Conservation (phyloP, 2,888 invertebrate species). For the Eremobia ochroleuca region DNA sequence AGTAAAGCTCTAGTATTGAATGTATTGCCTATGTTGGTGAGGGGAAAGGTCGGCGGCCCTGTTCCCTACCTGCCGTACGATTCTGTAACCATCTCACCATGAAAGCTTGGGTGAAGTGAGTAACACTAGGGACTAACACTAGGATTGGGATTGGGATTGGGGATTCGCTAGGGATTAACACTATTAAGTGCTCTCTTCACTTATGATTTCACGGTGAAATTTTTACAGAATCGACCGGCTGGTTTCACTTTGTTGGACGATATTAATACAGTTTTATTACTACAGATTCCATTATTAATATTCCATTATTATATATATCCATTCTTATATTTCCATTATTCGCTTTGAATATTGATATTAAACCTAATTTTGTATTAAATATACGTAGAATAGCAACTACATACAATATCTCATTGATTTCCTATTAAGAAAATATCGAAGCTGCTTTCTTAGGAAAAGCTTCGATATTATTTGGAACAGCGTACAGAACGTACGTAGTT, state of each 20-base stretch:
- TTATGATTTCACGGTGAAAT: too few species aligned
- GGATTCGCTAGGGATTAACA: too few species aligned
- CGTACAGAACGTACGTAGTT: background rate
- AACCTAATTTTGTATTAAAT: slow-evolving; percentile 18
- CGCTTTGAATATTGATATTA: too few species aligned
- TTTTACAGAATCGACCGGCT: too few species aligned
- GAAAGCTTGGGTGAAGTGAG: too few species aligned
- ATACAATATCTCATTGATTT: slow-evolving; percentile 8
- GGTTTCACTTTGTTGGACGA: slow-evolving; percentile 54
- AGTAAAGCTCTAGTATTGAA: slow-evolving; percentile 32
- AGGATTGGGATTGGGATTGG: too few species aligned
- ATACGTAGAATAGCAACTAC: background rate
- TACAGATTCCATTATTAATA: slow-evolving; percentile 54
- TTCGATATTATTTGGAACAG: slow-evolving; percentile 12
- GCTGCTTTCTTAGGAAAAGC: background rate
- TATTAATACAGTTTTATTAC: slow-evolving; percentile 78
- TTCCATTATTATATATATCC: too few species aligned
- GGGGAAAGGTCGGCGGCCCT: slow-evolving; percentile 17
- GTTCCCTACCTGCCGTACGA: slow-evolving; percentile 30
- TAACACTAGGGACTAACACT: too few species aligned
- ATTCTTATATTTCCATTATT: too few species aligned
- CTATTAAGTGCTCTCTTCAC: too few species aligned
- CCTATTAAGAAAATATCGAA: background rate
- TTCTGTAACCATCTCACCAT: too few species aligned
- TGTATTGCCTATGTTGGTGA: slow-evolving; percentile 31